These are phyloP conservation scores for Campoplex capitator DNA, from an alignment of 2,888 invertebrate species.

Conservation along the genomic window DNA sequence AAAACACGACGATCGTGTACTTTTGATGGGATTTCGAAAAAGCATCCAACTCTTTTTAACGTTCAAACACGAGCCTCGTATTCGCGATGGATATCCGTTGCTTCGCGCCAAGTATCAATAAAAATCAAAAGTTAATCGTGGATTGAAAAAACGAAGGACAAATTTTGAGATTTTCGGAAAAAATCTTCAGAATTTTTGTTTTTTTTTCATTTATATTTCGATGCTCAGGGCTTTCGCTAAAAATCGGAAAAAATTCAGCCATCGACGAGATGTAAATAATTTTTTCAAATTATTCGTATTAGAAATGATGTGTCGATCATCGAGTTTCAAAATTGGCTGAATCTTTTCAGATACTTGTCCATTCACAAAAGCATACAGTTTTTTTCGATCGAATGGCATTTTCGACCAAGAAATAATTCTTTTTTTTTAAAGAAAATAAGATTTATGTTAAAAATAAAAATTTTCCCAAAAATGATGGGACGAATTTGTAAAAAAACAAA, in stretches of 20 bases:
- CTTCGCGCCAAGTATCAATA: background rate
- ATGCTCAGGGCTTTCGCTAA: background rate
- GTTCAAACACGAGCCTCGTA: background rate
- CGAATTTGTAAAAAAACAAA: background rate
- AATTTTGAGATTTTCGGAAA: background rate
- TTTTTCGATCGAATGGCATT: too few relatives aligned
- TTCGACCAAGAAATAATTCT: too few relatives aligned
- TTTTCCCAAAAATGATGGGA: background rate
- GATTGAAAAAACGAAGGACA: background rate
- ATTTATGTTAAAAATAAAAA: background rate
- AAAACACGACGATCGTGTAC: background rate
- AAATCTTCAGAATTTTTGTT: background rate
- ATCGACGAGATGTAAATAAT: background rate
- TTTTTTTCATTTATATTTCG: background rate
- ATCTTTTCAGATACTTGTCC: background rate
- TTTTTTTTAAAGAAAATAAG: background rate
- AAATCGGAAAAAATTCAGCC: background rate
- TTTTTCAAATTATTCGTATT: background rate
- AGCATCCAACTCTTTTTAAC: background rate
- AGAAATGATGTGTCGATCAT: background rate
- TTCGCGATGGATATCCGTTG: background rate
- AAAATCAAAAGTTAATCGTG: background rate
- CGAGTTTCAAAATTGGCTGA: background rate
- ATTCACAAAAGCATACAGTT: too few relatives aligned
- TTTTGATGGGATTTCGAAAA: background rate